These are phyloP conservation scores for Mythimna impura DNA, from an alignment of 2,888 invertebrate genomes.

Conservation along the genomic window DNA sequence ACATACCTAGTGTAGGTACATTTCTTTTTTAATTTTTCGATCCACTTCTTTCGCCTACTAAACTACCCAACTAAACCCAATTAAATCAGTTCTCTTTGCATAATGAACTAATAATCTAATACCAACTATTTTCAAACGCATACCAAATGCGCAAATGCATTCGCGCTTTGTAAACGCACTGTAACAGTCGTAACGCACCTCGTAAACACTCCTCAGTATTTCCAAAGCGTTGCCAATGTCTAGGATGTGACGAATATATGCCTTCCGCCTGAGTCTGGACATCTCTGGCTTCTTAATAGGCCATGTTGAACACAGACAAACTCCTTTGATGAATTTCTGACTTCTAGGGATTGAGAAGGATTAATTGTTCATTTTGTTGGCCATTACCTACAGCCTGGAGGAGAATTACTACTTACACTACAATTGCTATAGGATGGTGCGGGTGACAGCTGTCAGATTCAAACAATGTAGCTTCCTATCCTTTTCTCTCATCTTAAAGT, in stretches of 20 bases:
- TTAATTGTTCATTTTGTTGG: neutral
- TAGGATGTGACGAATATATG: conserved; percentile 44
- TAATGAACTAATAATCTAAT: neutral
- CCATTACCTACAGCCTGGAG: neutral
- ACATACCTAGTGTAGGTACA: too few relatives aligned
- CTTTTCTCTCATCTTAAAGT: too few relatives aligned
- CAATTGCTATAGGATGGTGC: too few relatives aligned
- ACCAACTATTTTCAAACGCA: conserved; percentile 25
- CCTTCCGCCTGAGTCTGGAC: conserved; percentile 25
- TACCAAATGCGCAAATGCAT: conserved; percentile 35
- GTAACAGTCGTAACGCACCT: conserved; percentile 40
- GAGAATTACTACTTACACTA: neutral
- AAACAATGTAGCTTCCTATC: too few relatives aligned
- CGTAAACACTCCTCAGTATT: conserved; percentile 47
- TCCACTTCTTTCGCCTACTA: neutral
- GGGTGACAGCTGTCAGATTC: too few relatives aligned
- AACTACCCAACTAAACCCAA: neutral
- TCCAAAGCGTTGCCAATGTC: conserved; percentile 47
- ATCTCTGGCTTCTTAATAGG: conserved; percentile 22
- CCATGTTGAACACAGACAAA: conserved; percentile 16
- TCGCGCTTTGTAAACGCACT: conserved; percentile 35
- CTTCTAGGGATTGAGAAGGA: neutral
- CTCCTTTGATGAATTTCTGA: conserved; percentile 19
- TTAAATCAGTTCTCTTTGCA: neutral
- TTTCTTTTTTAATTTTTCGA: neutral